A percentile compares a stretch with the other conserved stretches of the same genome.
These are phyloP conservation scores for Andricus grossulariae DNA, from an alignment of 1,140 invertebrate genomes.

Conservation along the genomic window DNA sequence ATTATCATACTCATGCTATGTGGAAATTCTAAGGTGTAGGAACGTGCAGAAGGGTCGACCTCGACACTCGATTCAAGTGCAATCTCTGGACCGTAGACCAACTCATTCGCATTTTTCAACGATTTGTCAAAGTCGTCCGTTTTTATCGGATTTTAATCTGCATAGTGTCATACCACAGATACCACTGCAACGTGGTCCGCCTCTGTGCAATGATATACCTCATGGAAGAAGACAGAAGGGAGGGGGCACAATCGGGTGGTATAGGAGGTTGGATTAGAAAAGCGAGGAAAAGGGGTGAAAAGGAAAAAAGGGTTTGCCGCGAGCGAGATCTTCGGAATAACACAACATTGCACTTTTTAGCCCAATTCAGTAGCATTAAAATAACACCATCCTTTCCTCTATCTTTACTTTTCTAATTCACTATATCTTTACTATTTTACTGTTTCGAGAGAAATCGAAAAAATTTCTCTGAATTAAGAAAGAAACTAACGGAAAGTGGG, in stretches of 20 bases:
- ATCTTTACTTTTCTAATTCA: background rate
- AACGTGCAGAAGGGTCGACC: constrained; percentile 44
- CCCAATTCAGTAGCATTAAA: constrained; percentile 27
- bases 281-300: constrained; percentile 31
- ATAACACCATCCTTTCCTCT: constrained; percentile 7
- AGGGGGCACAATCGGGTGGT: constrained; percentile 9
- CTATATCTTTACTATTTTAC: background rate
- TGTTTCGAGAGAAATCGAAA: background rate
- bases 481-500: too few species aligned
- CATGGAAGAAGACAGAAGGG: background rate
- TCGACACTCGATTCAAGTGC: constrained; percentile 42
- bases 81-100: constrained; percentile 43
- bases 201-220: constrained; percentile 33
- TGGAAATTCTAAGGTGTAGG: constrained; percentile 38
- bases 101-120: constrained; percentile 67
- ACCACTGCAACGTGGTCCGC: constrained; percentile 45
- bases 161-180: constrained; percentile 63
- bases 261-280: constrained; percentile 28
- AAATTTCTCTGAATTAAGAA: too few species aligned
- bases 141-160: constrained; percentile 71
- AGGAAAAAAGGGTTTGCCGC: constrained; percentile 50
- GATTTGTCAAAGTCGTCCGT: constrained; percentile 71
- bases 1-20: constrained; percentile 34
- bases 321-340: constrained; percentile 50
- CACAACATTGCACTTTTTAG: constrained; percentile 57